These are phyloP conservation scores for Phalacrocorax brasilianus DNA, from an alignment of 2,113 vertebrate species.

Conservation along the genomic window DNA sequence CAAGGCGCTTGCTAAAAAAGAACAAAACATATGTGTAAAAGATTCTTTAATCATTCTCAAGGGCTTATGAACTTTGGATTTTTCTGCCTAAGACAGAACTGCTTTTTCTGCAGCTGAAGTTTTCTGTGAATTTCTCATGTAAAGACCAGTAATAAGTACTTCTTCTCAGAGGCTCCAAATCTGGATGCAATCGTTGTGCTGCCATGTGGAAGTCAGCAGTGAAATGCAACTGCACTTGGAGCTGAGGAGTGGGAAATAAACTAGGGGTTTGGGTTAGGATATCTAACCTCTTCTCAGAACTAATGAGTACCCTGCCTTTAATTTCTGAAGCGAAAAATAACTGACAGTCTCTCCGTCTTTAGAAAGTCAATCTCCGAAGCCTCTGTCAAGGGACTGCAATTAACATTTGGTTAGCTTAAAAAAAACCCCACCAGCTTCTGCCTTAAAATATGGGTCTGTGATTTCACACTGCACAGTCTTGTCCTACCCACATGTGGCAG, in stretches of 20 bases:
- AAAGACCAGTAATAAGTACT: background rate
- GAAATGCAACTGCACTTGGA: background rate
- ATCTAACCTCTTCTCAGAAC: background rate
- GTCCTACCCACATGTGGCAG: background rate
- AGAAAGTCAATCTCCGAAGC: background rate
- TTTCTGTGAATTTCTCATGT: background rate
- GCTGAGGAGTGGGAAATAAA: background rate
- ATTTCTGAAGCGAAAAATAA: background rate
- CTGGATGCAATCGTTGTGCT: background rate
- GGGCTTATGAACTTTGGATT: background rate
- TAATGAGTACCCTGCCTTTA: background rate
- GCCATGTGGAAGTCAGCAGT: background rate
- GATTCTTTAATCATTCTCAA: background rate
- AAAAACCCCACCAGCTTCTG: background rate
- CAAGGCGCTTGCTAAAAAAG: background rate
- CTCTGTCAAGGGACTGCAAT: background rate
- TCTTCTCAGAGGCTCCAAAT: background rate
- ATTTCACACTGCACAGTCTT: background rate
- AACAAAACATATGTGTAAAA: background rate
- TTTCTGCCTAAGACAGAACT: background rate
- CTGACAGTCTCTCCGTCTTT: background rate
- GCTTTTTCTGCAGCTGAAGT: background rate
- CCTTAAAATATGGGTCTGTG: background rate
- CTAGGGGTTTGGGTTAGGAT: background rate
- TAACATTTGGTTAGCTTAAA: background rate